Conservation (phyloP, 2,888 invertebrate species). For the Agrochola lychnidis region DNA sequence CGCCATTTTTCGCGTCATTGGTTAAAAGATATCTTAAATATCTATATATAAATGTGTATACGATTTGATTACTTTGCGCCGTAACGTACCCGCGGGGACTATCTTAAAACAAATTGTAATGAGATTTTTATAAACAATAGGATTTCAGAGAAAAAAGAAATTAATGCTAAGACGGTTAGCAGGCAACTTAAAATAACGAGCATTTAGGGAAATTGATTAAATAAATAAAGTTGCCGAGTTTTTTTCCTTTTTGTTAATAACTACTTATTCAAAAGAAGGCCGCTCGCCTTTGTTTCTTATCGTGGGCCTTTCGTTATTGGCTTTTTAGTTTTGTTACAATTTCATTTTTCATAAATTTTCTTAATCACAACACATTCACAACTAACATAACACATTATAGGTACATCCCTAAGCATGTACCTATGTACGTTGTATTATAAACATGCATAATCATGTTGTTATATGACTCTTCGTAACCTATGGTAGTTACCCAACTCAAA, state of each 20-base stretch:
- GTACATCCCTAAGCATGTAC: not conserved
- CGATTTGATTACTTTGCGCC: conserved; percentile 63
- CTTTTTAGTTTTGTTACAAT: not conserved
- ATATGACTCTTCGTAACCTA: not conserved
- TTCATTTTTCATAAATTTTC: not conserved
- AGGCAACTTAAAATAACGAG: conserved; percentile 39
- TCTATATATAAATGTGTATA: conserved; percentile 52
- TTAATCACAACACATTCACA: not conserved
- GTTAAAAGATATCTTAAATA: conserved; percentile 60
- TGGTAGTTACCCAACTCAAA: not conserved
- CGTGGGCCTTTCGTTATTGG: not conserved
- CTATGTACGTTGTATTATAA: not conserved
- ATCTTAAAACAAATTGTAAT: conserved; percentile 56
- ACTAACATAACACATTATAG: not conserved
- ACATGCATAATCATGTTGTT: not conserved
- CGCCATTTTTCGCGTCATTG: conserved; percentile 68
- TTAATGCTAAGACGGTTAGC: conserved; percentile 31
- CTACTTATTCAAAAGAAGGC: conserved; percentile 4
- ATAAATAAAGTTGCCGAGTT: conserved; percentile 24
- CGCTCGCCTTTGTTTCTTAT: not conserved
- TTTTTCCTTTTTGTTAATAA: conserved; percentile 29
- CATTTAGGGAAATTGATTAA: conserved; percentile 44
- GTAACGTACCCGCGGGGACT: conserved; percentile 39
- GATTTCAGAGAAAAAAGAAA: conserved; percentile 44
- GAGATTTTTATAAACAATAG: conserved; percentile 59